Evolutionary conservation across 2,888 invertebrate genomes (phyloP), one percentile per base, ranked within the genome.

Genomic region (Pimpla rufipes): DNA sequence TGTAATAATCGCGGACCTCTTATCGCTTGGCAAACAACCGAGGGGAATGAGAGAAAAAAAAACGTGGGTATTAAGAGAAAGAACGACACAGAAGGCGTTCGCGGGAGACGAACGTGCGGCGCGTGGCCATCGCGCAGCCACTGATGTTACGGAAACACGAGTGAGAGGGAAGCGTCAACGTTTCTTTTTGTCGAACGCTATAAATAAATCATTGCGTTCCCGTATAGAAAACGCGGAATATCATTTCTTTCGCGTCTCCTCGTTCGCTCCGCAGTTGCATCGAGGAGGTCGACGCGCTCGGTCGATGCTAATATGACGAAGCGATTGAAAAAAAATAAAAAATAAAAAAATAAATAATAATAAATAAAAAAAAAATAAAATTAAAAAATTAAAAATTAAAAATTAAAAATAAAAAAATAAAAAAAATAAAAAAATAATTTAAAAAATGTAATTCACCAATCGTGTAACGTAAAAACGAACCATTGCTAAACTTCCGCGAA

Each of bases 11-110:
- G 59, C 64, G n/a, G 42, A 50, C 66, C 62, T 83, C 83, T 83
- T 83, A 83, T 83, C 83, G 76, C 23, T 73, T 68, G 73, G 76
- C 76, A 79, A 83, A 83, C 83, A 83, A 73, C 68, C 52, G 73
- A 62, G 83, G 79, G 76, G 83, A 83, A 83, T 77, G 71, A 83
- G 70, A 83, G 45, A 79, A 77, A 73, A 77, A 75, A 83, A 71
- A 21, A 6, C 16, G 10, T 23, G 67, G 71, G 13, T 55, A 47
- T 21, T 21, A 23, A 55, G 79, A 55, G 57, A 74, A 29, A 74
- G 47, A 35, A 42, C 16, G 50, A 40, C 42, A 59, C n/a, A 59
- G 35, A 57, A 57, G 29, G n/a, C 52, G 8, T 52, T 23, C 21
- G 42, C 52, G 64, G 10, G 42, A 52, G 52, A 52, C 21, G 21